These are phyloP conservation scores for Mizuhopecten yessoensis DNA, from an alignment of 1,140 invertebrate genomes.

Conservation along the genomic window DNA sequence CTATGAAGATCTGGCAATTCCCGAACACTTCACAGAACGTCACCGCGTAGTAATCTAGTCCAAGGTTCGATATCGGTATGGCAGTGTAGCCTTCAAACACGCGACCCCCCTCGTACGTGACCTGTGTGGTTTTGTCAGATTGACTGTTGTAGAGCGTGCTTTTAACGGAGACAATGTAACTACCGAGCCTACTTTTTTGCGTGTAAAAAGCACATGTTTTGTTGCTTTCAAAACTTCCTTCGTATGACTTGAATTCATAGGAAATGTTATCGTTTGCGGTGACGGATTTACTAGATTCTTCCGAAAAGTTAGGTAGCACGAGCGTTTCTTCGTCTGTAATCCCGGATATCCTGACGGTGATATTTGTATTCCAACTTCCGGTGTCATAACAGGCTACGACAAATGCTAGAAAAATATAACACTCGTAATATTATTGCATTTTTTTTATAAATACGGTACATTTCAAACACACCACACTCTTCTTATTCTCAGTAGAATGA, in stretches of 20 bases:
- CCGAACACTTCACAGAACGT: conserved; percentile 2
- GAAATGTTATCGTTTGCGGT: not conserved
- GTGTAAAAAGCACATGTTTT: not conserved
- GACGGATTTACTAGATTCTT: not conserved
- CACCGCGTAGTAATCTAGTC: not conserved
- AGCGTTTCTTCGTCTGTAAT: not conserved
- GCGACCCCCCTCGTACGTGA: not conserved
- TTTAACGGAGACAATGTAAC: not conserved
- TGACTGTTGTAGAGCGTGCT: too few relatives aligned
- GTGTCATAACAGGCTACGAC: not conserved
- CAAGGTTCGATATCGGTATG: not conserved
- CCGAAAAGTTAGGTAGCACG: not conserved
- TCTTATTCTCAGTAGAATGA: too few relatives aligned
- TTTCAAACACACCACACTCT: too few relatives aligned
- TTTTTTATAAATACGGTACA: too few relatives aligned
- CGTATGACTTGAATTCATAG: not conserved
- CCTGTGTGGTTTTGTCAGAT: not conserved
- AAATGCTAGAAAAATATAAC: not conserved
- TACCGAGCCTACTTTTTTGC: not conserved
- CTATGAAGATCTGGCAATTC: not conserved
- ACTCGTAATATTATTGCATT: too few relatives aligned
- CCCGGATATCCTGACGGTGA: not conserved
- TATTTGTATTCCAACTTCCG: not conserved
- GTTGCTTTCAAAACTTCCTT: not conserved
- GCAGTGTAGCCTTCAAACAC: not conserved